These are phyloP conservation scores for Hemicrepidius hirtus DNA, from an alignment of 2,888 invertebrate genomes.

Conservation along the genomic window DNA sequence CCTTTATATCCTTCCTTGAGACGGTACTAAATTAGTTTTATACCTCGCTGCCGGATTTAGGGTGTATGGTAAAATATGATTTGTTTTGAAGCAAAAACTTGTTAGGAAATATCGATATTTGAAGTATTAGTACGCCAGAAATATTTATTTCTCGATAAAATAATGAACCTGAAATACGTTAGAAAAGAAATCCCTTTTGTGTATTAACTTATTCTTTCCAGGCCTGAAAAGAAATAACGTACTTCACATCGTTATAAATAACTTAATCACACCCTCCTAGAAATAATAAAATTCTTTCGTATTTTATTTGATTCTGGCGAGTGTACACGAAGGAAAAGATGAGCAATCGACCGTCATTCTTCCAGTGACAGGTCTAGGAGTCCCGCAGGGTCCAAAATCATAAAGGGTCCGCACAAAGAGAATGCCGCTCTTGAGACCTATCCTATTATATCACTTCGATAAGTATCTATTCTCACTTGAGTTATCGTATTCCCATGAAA, in stretches of 20 bases:
- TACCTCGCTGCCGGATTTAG: conserved; percentile 19
- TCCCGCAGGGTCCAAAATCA: conserved; percentile 52
- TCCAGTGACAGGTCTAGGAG: conserved; percentile 53
- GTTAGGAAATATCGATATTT: background rate
- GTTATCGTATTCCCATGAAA: conserved; percentile 50
- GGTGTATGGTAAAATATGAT: conserved; percentile 26
- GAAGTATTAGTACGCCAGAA: background rate
- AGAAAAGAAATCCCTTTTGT: background rate
- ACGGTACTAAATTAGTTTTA: conserved; percentile 34
- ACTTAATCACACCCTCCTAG: conserved; percentile 44
- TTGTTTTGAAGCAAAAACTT: background rate
- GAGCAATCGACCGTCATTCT: conserved; percentile 53
- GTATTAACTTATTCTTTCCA: no score
- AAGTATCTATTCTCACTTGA: conserved; percentile 54
- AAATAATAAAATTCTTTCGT: conserved; percentile 38
- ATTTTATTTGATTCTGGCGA: conserved; percentile 50
- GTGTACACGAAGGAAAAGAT: conserved; percentile 46
- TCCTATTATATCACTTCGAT: conserved; percentile 54
- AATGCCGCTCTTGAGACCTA: conserved; percentile 54
- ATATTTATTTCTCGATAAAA: background rate
- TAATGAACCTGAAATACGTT: background rate
- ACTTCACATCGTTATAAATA: conserved; percentile 7
- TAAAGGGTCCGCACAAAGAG: conserved; percentile 53
- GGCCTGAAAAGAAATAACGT: background rate
- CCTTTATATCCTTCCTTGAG: conserved; percentile 29